phyloP scores from a whole-genome alignment of 2,888 invertebrate species.

The Acrobasis suavella region DNA sequence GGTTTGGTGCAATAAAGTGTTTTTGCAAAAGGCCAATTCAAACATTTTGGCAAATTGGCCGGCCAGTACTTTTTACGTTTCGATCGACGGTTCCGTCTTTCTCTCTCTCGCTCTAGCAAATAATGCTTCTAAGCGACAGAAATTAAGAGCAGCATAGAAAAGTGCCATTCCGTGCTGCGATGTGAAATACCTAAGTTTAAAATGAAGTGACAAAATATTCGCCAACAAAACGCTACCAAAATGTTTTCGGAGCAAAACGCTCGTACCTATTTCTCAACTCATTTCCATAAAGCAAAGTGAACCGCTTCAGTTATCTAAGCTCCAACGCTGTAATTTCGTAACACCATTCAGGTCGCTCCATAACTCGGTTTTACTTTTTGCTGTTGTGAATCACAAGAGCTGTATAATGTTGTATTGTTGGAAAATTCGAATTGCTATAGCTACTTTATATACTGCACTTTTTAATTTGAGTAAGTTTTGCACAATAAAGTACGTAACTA shows the following conservation, averaged over 20 bases:
- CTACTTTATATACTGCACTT: too few species aligned
- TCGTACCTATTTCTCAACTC: constrained; percentile 4
- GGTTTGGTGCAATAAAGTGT: too few species aligned
- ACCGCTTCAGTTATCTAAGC: constrained; percentile 8
- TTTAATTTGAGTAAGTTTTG: too few species aligned
- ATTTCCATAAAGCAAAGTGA: constrained; percentile 17
- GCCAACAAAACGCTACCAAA: not conserved
- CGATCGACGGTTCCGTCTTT: too few species aligned
- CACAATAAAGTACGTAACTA: too few species aligned
- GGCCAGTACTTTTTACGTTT: too few species aligned
- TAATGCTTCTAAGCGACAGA: too few species aligned
- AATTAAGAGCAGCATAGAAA: too few species aligned
- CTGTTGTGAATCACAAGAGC: not conserved
- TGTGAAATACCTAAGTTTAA: not conserved
- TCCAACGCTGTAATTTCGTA: constrained; percentile 6
- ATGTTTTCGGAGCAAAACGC: not conserved
- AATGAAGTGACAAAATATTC: not conserved
- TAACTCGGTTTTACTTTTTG: not conserved
- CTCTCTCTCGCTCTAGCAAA: too few species aligned
- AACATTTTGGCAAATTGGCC: too few species aligned
- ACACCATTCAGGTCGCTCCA: not conserved
- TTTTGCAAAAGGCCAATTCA: too few species aligned
- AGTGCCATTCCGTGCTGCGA: too few species aligned
- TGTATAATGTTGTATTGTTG: not conserved
- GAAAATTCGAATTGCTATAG: not conserved